Percentiles rank a stretch among this genome's conserved stretches.
Evolutionary conservation across 1,140 invertebrate genomes (phyloP).

Genomic region (Rhagoletis zephyria): DNA sequence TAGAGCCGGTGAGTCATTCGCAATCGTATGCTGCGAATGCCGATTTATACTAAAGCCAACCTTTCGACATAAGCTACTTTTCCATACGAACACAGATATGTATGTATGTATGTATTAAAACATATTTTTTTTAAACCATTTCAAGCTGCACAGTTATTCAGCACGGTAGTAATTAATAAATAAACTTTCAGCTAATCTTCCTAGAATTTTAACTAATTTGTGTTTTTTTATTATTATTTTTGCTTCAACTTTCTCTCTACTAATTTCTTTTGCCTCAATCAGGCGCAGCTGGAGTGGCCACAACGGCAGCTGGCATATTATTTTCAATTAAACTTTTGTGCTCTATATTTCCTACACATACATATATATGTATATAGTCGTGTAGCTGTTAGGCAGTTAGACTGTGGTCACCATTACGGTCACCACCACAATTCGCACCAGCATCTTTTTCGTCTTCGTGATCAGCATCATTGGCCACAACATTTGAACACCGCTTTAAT

Average conservation of each 20-base stretch:
- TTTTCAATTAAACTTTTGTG: constrained; percentile 42
- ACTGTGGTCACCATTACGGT: neutral
- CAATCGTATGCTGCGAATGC: too few species aligned
- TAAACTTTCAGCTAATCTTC: neutral
- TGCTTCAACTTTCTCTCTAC: neutral
- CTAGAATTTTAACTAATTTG: neutral
- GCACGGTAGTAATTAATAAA: neutral
- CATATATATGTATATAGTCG: too few species aligned
- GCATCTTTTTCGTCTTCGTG: too few species aligned
- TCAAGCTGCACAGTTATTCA: neutral
- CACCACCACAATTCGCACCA: neutral
- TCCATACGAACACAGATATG: too few species aligned
- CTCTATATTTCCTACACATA: neutral
- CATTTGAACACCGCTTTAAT: neutral
- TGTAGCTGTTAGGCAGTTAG: neutral
- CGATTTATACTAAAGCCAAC: too few species aligned
- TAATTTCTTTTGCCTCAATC: neutral
- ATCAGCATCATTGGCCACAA: neutral
- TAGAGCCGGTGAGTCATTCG: too few species aligned
- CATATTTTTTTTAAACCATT: neutral
- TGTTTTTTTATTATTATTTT: neutral
- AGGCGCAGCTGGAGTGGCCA: constrained; percentile 22
- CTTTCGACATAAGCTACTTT: too few species aligned
- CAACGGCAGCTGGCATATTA: constrained; percentile 25
- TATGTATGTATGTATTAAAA: too few species aligned